Base-by-base conservation (phyloP, 30 jellyfish, hydroid and myxozoan genomes). In the Cassiopea andromeda region DNA sequence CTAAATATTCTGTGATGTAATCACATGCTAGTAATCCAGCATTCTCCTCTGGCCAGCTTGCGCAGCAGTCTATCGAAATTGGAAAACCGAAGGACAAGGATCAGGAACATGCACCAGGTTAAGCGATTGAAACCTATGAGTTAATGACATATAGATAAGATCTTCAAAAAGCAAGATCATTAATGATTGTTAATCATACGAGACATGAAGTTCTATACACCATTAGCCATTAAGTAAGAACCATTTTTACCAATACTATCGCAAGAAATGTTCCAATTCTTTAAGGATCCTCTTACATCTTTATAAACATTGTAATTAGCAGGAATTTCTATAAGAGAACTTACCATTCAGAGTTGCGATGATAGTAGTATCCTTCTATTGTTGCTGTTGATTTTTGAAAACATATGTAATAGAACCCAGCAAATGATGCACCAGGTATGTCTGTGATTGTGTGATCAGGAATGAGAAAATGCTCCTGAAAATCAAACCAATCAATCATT, bases 361-460 rank as follows among this genome's bases (percentile, higher is more conserved):
- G 99, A 84, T 95, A 95, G 58, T 95, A 95, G 66, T 86, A 95
- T 1, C 99, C 99, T 70, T 95, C 99, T 7, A 95, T 95, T 17
- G 99, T 86, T 80, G 99, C 93, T 45, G 99, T 89, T 59, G 99
- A 95, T 71, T 95, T 95, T 83, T 95, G 99, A 82, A 95, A 91
- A 77, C 99, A 95, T 57, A 95, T 95, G 85, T 95, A 95, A 64
- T 95, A 95, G 64, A 95, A 95, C 50, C 99, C 99, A 79, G 99
- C 99, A 87, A 95, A 95, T 43, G 99, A 95, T 73, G 99, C 99
- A 19, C 99, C 99, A 50, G 93, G 93, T 57, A 95, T 95, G 76
- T 95, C 99, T 78, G 98, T 95, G 38, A 95, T 86, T 80, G 97
- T 95, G 89, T 95, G 99, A 73, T 95, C 99, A 27, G 99, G 99